Percentiles rank a stretch among this genome's conserved stretches.
phyloP scores from a whole-genome alignment of 2,888 invertebrate genomes.

The Disparrhopalites patrizii region DNA sequence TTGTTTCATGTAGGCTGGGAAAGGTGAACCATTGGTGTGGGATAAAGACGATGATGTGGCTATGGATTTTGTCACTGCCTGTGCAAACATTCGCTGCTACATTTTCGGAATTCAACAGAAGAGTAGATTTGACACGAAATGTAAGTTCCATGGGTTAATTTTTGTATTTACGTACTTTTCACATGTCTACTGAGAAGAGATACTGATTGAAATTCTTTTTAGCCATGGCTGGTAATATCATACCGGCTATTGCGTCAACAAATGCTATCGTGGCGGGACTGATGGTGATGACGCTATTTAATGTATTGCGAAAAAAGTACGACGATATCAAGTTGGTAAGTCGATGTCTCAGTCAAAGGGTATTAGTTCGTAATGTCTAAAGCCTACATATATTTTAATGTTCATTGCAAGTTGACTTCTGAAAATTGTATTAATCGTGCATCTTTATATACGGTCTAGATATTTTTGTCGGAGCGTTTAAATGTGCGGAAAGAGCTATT shows the following conservation, averaged over 20 bases:
- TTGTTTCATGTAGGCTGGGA: conserved; percentile 53
- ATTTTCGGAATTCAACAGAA: conserved; percentile 85
- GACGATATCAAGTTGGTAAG: conserved; percentile 67
- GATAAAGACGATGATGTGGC: conserved; percentile 92
- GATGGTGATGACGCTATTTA: conserved; percentile 83
- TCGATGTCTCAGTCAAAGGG: conserved; percentile 19
- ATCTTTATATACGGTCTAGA: conserved; percentile 40
- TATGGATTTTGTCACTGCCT: conserved; percentile 95
- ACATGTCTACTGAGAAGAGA: no score
- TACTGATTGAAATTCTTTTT: conserved; percentile 49
- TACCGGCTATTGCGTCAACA: conserved; percentile 98
- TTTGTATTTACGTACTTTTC: conserved; percentile 9
- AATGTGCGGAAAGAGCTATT: conserved; percentile 54
- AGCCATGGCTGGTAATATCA: conserved; percentile 99
- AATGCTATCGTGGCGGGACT: conserved; percentile 97
- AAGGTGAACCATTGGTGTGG: conserved; percentile 73
- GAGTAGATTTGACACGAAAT: conserved; percentile 90
- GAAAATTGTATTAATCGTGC: neutral
- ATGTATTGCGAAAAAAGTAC: conserved; percentile 64
- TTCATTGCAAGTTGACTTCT: no score
- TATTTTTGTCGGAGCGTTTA: conserved; percentile 54
- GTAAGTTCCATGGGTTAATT: conserved; percentile 57
- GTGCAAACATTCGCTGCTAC: conserved; percentile 85
- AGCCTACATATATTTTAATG: neutral
- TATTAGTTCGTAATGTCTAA: neutral